Evolutionary conservation across 2,888 invertebrate genomes (phyloP), one percentile per base, ranked within the genome.

Genomic region (Lycaena phlaeas): DNA sequence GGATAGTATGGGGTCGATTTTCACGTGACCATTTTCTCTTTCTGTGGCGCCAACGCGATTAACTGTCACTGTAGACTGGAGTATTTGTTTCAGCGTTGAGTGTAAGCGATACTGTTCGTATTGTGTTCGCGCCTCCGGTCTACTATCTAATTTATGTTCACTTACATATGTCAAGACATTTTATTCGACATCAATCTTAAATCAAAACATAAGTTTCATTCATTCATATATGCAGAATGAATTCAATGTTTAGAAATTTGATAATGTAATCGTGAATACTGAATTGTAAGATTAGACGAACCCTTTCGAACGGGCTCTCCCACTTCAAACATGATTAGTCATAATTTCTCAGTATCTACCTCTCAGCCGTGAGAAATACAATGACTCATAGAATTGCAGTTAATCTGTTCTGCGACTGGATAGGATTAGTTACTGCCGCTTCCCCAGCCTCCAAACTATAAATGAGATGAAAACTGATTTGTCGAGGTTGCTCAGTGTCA

Each of bases 101-200:
- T 76, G 78, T 79, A 82, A 75, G 61, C 68, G 78, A 82, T 76
- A 81, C 65, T 64, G 60, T 56, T 62, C 57, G 68, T 72, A 75
- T 75, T 78, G 78, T 78, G 66, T 66, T 67, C 59, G 63, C 52
- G 53, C 64, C 65, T 72, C 66, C 74, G 78, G 76, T 81, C 79
- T 79, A 77, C 68, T 73, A 75, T 73, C 74, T 77, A 74, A 73
- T n/a, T n/a, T n/a, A n/a, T n/a, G n/a, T n/a, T n/a, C n/a, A n/a
- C n/a, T n/a, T n/a, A n/a, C n/a, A n/a, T n/a, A n/a, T n/a, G n/a
- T n/a, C n/a, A n/a, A n/a, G n/a, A n/a, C n/a, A n/a, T n/a, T n/a
- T n/a, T n/a, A n/a, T n/a, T n/a, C n/a, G n/a, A n/a, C n/a, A n/a
- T n/a, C n/a, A n/a, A n/a, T n/a, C n/a, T n/a, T n/a, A n/a, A n/a